Evolutionary conservation across 2,888 invertebrate species (phyloP).

Genomic region (Andrena bucephala): DNA sequence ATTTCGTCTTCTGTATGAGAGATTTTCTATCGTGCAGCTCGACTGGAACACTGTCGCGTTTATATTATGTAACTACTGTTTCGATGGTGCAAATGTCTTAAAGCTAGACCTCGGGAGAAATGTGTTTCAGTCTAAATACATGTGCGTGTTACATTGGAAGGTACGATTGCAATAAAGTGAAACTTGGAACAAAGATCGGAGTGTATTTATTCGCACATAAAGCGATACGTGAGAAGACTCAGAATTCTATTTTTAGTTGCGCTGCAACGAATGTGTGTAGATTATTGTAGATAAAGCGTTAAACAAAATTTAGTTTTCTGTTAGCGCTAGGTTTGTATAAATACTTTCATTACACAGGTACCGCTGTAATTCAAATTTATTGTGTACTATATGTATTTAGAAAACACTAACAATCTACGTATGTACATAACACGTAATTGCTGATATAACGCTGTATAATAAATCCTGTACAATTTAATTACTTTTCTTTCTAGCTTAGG

Average conservation of each 20-base stretch:
- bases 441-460: constrained; percentile 14
- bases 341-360: not conserved
- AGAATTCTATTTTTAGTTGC: not conserved
- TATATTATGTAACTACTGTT: not conserved
- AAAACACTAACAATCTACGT: constrained; percentile 23
- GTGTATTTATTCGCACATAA: not conserved
- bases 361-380: constrained; percentile 6
- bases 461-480: constrained; percentile 22
- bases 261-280: not conserved
- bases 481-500: constrained; percentile 20
- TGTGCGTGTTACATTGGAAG: constrained; percentile 1
- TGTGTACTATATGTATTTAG: constrained; percentile 43
- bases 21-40: not conserved
- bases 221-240: not conserved
- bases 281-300: constrained; percentile 13
- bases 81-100: not conserved
- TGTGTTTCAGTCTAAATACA: not conserved
- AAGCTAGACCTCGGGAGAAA: not conserved
- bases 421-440: constrained; percentile 28
- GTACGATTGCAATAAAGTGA: not conserved
- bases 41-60: constrained; percentile 1
- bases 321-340: constrained; percentile 40
- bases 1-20: not conserved
- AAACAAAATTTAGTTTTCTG: not conserved
- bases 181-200: not conserved